phyloP scores from a whole-genome alignment of 53 echinoderm and acorn worm species.

The Temnopleurus reevesii region DNA sequence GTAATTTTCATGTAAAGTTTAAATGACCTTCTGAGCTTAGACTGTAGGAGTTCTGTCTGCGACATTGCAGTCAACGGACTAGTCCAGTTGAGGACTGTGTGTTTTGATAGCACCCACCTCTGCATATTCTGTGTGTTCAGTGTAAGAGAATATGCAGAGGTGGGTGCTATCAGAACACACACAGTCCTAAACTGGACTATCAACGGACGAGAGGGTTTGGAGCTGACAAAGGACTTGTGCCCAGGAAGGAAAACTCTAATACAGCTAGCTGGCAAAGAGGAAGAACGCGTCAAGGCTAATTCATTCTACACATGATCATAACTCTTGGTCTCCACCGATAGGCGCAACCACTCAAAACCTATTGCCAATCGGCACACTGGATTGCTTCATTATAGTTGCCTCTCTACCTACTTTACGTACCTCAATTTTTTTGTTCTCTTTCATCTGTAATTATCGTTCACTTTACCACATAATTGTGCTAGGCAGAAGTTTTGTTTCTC shows the following conservation, averaged over 20 bases:
- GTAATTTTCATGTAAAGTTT: background rate
- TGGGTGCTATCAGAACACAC: no score
- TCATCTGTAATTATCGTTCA: no score
- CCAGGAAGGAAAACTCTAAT: slow-evolving; percentile 56
- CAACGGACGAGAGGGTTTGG: slow-evolving; percentile 20
- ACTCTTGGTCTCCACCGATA: slow-evolving; percentile 8
- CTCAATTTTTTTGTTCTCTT: background rate
- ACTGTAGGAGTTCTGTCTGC: background rate
- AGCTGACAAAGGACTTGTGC: slow-evolving; percentile 50
- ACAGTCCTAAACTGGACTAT: no score
- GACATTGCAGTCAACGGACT: background rate
- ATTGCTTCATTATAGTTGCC: no score
- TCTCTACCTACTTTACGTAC: no score
- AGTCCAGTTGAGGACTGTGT: no score
- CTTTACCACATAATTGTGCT: no score
- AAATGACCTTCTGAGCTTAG: background rate
- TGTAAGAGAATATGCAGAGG: no score
- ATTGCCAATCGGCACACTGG: background rate
- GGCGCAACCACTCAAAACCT: background rate
- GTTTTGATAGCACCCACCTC: no score
- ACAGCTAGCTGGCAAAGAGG: slow-evolving; percentile 46
- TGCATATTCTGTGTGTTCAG: no score
- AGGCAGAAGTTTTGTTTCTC: no score
- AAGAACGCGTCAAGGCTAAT: slow-evolving; percentile 57
- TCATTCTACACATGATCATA: slow-evolving; percentile 38